Base-by-base conservation (phyloP, 2,797 vertebrate genomes). In the Pangasius krempfi region DNA sequence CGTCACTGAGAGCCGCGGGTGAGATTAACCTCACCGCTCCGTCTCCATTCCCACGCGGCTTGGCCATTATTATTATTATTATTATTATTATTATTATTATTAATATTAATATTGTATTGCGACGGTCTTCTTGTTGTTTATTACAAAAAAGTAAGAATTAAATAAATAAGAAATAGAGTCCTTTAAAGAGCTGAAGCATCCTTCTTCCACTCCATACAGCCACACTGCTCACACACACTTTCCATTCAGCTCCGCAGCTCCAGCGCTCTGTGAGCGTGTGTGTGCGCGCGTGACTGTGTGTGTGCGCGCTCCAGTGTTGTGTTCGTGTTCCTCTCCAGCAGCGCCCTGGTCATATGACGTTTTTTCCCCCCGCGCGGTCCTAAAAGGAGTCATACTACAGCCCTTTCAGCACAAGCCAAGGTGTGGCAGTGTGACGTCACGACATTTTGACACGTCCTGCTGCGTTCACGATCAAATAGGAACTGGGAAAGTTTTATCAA, bases 1-100 rank as follows among this genome's bases (percentile, higher is more conserved):
- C 92, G 90, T 92, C 50, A 93, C 89, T 92, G 84, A 93, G 90
- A 87, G 86, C 64, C 72, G 93, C 91, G n/a, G 94, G 91, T 27
- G 94, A 94, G 91, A 93, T 93, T 92, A 94, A 82, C 73, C 92
- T 92, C 92, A 94, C 86, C 87, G 93, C 94, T 91, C 79, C 93
- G 88, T 89, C 62, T 94, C 95, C 91, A 81, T 66, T 88, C 88
- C 94, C 95, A 78, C 93, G 91, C 92, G 92, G 93, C 91, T 95
- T 94, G 58, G 95, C 95, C 96, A 96, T 97, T 85, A 84, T 95
- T 91, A 18, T 62, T 91, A 18, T 62, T 6, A 25, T 82, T 2
- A 4, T 62, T 3, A 14, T 40, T 16, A 1, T 25, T 5, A 4
- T 82, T 44, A 9, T 44, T 81, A 13, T 9, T 44, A 9, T 18